phyloP scores from a whole-genome alignment of 2,113 vertebrate genomes.

The Gavialis gangeticus region DNA sequence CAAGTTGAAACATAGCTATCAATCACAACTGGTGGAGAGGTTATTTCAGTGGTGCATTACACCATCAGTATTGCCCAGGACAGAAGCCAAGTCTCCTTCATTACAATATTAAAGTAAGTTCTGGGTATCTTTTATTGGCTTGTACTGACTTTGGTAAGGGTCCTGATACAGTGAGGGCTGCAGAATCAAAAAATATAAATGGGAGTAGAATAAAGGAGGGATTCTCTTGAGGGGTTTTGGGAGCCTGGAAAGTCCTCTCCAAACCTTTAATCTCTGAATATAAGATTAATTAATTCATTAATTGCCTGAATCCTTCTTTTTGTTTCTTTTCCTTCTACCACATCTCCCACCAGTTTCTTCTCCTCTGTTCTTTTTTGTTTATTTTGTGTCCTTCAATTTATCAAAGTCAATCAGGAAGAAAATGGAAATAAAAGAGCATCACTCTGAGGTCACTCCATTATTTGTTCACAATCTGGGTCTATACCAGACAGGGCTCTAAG shows the following conservation, averaged over 20 bases:
- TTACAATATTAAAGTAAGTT: neutral
- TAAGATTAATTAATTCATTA: neutral
- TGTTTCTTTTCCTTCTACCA: neutral
- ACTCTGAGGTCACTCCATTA: neutral
- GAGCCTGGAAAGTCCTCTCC: neutral
- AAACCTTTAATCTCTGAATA: neutral
- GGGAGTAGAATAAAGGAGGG: neutral
- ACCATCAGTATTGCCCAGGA: too few species aligned
- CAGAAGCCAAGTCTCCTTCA: too few species aligned
- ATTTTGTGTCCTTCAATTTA: neutral
- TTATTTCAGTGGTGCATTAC: too few species aligned
- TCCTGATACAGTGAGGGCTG: neutral
- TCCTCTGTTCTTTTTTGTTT: neutral
- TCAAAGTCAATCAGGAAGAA: neutral
- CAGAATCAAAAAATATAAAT: neutral
- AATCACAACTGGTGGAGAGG: too few species aligned
- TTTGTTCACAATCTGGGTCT: neutral
- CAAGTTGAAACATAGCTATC: too few species aligned
- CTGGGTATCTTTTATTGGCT: neutral
- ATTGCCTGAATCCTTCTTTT: neutral
- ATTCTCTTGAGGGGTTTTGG: neutral
- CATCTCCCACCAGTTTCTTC: neutral
- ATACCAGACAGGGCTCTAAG: slow-evolving; percentile 7
- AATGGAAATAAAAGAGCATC: slow-evolving; percentile 1
- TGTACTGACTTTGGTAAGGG: neutral